phyloP scores from a whole-genome alignment of 2,113 vertebrate species.

The Tenebrosternarchus preto region DNA sequence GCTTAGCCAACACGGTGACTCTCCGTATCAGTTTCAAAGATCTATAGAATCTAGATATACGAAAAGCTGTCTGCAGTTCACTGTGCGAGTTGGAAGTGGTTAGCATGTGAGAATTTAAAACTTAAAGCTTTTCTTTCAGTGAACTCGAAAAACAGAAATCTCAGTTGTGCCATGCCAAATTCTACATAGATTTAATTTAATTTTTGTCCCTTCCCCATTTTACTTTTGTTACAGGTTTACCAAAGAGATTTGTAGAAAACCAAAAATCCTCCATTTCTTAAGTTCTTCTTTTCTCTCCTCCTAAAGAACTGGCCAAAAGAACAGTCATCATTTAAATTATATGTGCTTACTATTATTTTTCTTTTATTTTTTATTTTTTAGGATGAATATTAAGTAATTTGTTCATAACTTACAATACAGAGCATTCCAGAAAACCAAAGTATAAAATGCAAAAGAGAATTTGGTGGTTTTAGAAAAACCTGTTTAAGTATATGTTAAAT shows the following conservation, averaged over 20 bases:
- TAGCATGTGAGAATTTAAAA: conserved; percentile 68
- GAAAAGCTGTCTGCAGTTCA: conserved; percentile 72
- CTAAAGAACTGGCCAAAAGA: conserved; percentile 75
- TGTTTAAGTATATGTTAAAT: conserved; percentile 59
- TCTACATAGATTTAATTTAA: conserved; percentile 56
- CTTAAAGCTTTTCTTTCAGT: conserved; percentile 48
- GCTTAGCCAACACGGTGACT: conserved; percentile 72
- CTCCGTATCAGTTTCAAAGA: conserved; percentile 69
- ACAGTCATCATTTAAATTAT: conserved; percentile 70
- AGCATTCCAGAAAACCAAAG: conserved; percentile 81
- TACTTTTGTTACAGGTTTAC: conserved; percentile 84
- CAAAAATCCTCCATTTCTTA: conserved; percentile 73
- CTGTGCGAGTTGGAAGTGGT: conserved; percentile 75
- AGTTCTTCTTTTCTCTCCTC: conserved; percentile 48
- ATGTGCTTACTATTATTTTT: conserved; percentile 38
- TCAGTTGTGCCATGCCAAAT: conserved; percentile 78
- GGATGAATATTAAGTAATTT: conserved; percentile 53
- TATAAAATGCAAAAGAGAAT: conserved; percentile 67
- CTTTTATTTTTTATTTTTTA: no score
- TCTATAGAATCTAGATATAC: conserved; percentile 73
- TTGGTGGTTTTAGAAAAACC: conserved; percentile 62
- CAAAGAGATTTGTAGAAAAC: conserved; percentile 84
- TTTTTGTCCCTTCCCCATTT: conserved; percentile 70
- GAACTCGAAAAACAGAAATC: conserved; percentile 59
- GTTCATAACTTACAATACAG: conserved; percentile 69